Base-by-base conservation (phyloP, 2,113 vertebrate species). In the Clarias magur region DNA sequence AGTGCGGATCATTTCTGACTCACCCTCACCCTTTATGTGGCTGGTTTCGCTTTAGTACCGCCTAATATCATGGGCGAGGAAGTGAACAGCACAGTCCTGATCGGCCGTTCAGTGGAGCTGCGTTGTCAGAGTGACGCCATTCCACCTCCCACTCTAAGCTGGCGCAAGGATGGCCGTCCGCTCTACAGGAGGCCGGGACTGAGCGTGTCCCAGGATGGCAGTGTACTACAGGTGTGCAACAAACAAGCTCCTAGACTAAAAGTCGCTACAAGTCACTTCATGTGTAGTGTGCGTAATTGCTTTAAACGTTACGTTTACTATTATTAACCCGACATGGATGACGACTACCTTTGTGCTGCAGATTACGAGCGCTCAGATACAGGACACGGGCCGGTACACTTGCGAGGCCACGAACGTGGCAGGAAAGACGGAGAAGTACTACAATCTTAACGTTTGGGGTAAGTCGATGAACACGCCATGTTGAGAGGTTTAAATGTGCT, bases 371-470 rank as follows among this genome's bases (percentile, higher is more conserved):
- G 95, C 95, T 87, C 97, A 99, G 81, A 94, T 97, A 86, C 96
- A 96, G 91, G 98, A 99, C 57, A 91, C 96, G 0, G 98, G 97
- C 83, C 96, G 98, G 57, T 99, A 99, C 82, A 97, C 98, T 30
- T 99, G 98, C 0, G 96, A 99, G 91, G 98, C 98, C 0, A 96
- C 96, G 25, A 99, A 99, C 67, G 87, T 98, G 75, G 98, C 98
- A 80, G 98, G 98, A 23, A 99, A 98, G 94, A 98, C 95, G 0
- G 97, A 98, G 90, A 99, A 97, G 93, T 97, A 98, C 92, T 99
- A 97, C 88, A 99, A 99, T 90, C 96, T 99, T 80, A 98, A 98
- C 82, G 94, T 99, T 57, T 98, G 96, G 98, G 97, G 98, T 99
- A 92, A 96, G 97, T 91, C 15, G 76, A 12, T 6, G 9, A 25